Evolutionary conservation across 2,797 vertebrate species (phyloP), one percentile per base, ranked within the genome.

Genomic region (Brachyrhaphis roseni): DNA sequence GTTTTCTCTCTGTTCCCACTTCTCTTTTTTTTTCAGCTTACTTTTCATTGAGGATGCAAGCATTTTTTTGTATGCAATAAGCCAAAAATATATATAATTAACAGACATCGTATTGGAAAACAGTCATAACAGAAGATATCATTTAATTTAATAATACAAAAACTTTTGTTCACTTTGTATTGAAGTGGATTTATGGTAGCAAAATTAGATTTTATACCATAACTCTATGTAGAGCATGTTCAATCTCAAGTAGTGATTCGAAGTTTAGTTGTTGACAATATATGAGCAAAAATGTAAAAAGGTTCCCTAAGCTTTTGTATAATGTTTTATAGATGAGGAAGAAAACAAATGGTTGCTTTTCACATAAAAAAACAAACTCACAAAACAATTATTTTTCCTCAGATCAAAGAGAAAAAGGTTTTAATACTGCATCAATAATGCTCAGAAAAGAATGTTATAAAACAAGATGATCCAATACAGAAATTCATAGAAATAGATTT

Each of bases 71-170:
- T 51, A 43, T 62, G 31, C 51, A 2, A 62, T 62, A 15, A 26
- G 51, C 34, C 55, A 49, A 83, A 83, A 74, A 57, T 43, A 26
- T 11, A 47, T 43, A 11, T 10, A 73, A 73, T 51, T 43, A 74
- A 39, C 23, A n/a, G 11, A 45, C 47, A 12, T 53, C 12, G 13
- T 8, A 23, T 34, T 74, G 31, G 20, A 34, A 53, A 74, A 23
- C 31, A 10, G n/a, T 26, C 26, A 12, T 76, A 20, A 34, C 31
- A 46, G 12, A 26, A 16, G 46, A 49, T 45, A 41, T 8, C 0
- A 8, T 43, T 45, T 45, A 45, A n/a, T 68, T 71, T 45, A 45
- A 45, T 16, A 8, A 15, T 45, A 6, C 68, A 36, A 36, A 43
- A 11, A 36, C 34, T 13, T 41, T 74, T 74, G 13, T 41, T 55